A percentile compares a stretch with the other conserved stretches of the same genome.
Evolutionary conservation across 1,140 invertebrate species (phyloP).

Genomic region (Mactra quadrangularis): DNA sequence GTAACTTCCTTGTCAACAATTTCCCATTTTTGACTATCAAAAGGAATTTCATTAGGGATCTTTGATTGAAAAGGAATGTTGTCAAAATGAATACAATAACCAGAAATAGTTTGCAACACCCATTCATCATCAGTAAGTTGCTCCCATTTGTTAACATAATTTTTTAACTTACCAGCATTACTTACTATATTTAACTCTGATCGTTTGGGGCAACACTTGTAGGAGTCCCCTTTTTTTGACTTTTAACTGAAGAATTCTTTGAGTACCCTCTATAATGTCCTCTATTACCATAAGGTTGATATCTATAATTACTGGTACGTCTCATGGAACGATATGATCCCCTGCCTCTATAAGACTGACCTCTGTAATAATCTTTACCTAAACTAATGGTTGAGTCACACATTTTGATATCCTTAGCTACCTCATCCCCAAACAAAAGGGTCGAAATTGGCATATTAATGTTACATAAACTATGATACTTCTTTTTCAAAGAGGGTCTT

Average conservation of each 20-base stretch:
- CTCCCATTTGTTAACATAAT: constrained; percentile 1
- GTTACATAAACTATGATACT: too few relatives aligned
- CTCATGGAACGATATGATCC: background rate
- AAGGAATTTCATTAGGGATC: constrained; percentile 37
- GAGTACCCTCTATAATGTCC: too few relatives aligned
- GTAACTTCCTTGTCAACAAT: constrained; percentile 32
- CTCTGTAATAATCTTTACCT: constrained; percentile 3
- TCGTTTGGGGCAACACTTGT: constrained; percentile 19
- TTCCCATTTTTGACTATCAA: background rate
- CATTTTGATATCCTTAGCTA: constrained; percentile 39
- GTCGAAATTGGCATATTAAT: too few relatives aligned
- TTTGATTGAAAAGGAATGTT: constrained; percentile 2
- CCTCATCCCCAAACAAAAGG: constrained; percentile 39
- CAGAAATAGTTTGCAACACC: too few relatives aligned
- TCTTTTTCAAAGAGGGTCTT: too few relatives aligned
- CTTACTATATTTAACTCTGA: too few relatives aligned
- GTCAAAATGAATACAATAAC: constrained; percentile 14
- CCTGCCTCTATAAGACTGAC: background rate
- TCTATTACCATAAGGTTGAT: background rate
- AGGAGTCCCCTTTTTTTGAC: too few relatives aligned
- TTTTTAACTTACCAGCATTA: background rate
- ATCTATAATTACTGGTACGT: background rate
- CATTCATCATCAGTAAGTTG: constrained; percentile 24
- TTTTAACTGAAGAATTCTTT: too few relatives aligned
- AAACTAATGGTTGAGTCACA: constrained; percentile 27